A percentile compares a stretch with the other conserved stretches of the same genome.
These are phyloP conservation scores for Stenodera caucasica DNA, from an alignment of 2,888 invertebrate species.

Conservation along the genomic window DNA sequence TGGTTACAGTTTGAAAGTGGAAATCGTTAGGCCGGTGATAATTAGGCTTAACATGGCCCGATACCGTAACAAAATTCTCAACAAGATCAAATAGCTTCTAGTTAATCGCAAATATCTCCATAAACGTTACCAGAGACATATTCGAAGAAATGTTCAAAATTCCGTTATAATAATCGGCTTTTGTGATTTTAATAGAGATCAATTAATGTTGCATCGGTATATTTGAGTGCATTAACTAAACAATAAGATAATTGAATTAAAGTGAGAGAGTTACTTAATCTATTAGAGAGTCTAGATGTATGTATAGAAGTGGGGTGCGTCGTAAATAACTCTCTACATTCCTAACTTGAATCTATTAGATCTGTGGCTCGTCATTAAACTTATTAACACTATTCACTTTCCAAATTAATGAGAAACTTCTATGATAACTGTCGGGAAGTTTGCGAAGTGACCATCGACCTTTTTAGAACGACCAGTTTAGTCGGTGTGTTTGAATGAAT, in stretches of 20 bases:
- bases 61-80: background rate
- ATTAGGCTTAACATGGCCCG: background rate
- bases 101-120: background rate
- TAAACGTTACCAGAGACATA: background rate
- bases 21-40: background rate
- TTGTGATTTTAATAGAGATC: background rate
- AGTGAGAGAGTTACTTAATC: background rate
- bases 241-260: background rate
- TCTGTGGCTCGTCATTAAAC: background rate
- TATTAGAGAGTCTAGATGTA: background rate
- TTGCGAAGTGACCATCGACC: background rate
- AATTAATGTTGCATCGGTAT: background rate
- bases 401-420: conserved; percentile 1
- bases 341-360: background rate
- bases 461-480: background rate
- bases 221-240: background rate
- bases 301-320: background rate
- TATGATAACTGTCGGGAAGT: background rate
- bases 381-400: background rate
- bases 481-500: background rate
- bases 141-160: background rate
- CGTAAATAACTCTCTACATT: background rate
- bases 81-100: background rate
- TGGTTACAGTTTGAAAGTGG: background rate
- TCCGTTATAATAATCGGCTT: background rate